Percentiles rank a stretch among this genome's conserved stretches.
Evolutionary conservation across 2,113 vertebrate species (phyloP).

Genomic region (Atherinomorus stipes): DNA sequence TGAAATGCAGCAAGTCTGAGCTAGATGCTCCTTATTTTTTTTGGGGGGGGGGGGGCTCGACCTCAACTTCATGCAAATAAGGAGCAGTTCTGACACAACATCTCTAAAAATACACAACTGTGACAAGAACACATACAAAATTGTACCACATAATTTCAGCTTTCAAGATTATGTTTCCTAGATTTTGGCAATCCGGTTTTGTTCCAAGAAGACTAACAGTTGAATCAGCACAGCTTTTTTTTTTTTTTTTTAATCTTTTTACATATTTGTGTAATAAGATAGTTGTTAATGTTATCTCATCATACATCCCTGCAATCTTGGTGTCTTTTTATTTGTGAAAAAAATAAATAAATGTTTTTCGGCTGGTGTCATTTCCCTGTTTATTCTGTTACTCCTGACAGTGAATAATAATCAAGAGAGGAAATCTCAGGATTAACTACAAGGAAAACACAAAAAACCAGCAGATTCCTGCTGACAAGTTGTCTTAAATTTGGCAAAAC

Average conservation of each 20-base stretch:
- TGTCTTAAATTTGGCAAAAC: conserved; percentile 30
- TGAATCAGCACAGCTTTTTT: not conserved
- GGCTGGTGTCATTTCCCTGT: conserved; percentile 1
- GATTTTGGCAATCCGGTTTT: no score
- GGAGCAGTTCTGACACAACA: no score
- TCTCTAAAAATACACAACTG: no score
- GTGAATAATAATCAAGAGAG: not conserved
- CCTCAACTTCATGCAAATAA: no score
- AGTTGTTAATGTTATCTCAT: not conserved
- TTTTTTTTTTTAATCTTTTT: no score
- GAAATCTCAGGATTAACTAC: conserved; percentile 8
- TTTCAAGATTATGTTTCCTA: no score
- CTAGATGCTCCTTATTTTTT: no score
- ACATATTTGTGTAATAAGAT: not conserved
- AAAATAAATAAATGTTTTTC: conserved; percentile 5
- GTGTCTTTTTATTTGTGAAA: not conserved
- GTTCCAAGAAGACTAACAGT: no score
- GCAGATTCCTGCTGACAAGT: conserved; percentile 28
- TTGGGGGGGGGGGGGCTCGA: no score
- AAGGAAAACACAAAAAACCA: not conserved
- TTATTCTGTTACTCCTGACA: conserved; percentile 21
- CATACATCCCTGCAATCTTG: not conserved
- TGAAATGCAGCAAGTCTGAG: no score
- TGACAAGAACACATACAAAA: no score
- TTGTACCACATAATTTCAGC: no score